Conservation (phyloP, 2,113 vertebrate genomes). For the Cyanoliseus patagonus region DNA sequence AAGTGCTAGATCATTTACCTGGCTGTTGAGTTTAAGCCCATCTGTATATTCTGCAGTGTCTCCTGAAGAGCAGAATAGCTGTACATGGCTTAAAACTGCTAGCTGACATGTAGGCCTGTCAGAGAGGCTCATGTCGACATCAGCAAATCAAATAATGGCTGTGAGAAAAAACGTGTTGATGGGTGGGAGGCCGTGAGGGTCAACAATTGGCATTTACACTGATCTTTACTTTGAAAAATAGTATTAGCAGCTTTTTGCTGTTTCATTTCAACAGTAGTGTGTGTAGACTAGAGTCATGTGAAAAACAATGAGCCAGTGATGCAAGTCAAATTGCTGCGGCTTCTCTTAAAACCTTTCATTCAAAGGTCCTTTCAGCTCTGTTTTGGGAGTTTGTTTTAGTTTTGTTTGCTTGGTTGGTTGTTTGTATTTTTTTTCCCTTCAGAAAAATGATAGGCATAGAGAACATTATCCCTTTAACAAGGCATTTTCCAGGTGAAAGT, state of each 20-base stretch:
- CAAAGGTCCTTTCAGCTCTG: not conserved
- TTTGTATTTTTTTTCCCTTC: not conserved
- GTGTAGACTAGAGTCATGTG: not conserved
- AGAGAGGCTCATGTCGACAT: not conserved
- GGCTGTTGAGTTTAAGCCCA: not conserved
- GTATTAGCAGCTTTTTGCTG: not conserved
- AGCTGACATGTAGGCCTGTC: not conserved
- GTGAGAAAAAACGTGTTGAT: not conserved
- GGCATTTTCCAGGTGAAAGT: not conserved
- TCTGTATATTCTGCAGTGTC: not conserved
- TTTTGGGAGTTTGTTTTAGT: not conserved
- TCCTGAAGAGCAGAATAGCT: not conserved
- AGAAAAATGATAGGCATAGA: not conserved
- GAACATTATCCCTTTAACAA: not conserved
- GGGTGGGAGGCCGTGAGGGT: not conserved
- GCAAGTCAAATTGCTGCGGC: not conserved
- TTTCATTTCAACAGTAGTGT: not conserved
- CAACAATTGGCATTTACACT: not conserved
- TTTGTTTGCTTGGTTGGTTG: not conserved
- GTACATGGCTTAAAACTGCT: not conserved
- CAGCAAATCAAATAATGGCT: not conserved
- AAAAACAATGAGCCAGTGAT: not conserved
- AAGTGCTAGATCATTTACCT: slow-evolving; percentile 1
- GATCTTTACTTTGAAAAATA: slow-evolving; percentile 24
- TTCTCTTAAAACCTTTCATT: not conserved